Evolutionary conservation across 2,888 invertebrate genomes (phyloP), one percentile per base, ranked within the genome.

Genomic region (Trichogramma dendrolimi): DNA sequence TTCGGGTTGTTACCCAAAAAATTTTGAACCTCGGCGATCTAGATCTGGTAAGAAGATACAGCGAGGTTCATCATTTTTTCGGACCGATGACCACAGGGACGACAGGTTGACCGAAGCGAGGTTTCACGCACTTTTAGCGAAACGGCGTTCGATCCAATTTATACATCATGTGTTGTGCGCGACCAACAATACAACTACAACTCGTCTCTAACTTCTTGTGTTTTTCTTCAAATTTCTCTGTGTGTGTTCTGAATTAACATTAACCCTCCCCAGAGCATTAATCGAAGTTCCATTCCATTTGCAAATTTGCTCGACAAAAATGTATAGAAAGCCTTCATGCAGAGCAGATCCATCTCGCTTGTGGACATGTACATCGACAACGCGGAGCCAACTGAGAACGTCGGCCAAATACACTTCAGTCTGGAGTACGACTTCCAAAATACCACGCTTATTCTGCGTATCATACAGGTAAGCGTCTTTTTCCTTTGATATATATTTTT

Each of bases 321-420:
- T 27, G 27, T 27, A 27, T 82, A 87, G 86, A 86, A 86, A 84
- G 85, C 86, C 68, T 91, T 90, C 81, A 86, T 90, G 75, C 89
- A 94, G 85, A 93, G 89, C 81, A 89, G 93, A 78, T 92, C 92
- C 75, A 89, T 94, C 76, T 93, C 92, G 44, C 84, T 94, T 85
- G 92, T 93, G 80, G 94, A 94, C 79, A 94, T 94, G 92, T 94
- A 94, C 84, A 92, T 94, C 81, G 94, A 94, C 82, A 93, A 92
- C 81, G 88, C 92, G 63, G 94, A 94, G 80, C 91, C 94, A 2
- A 91, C 91, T 70, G 94, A 94, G 82, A 94, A 94, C 81, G 94
- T 94, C 70, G 94, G 94, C 59, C 94, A 94, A 82, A 94, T 94
- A 72, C 94, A 94, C 80, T 94, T 94, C 83, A 93, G 92, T 59